phyloP scores from a whole-genome alignment of 2,113 vertebrate species.

The Eulemur rufifrons region DNA sequence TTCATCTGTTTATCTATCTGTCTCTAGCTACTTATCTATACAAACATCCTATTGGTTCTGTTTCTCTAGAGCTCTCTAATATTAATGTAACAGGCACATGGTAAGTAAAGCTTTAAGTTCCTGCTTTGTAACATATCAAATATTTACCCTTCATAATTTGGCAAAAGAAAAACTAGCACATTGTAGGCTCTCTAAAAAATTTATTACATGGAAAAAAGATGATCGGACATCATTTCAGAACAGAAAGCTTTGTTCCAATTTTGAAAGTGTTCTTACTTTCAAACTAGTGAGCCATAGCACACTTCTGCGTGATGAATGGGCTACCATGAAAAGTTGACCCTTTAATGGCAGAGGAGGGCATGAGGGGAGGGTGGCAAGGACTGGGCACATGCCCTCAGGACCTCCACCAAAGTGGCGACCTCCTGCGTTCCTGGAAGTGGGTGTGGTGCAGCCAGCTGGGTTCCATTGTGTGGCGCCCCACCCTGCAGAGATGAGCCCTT shows the following conservation, averaged over 20 bases:
- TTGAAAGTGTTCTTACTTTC: neutral
- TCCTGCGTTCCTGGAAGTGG: neutral
- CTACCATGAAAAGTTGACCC: neutral
- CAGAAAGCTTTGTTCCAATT: neutral
- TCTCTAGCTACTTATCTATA: neutral
- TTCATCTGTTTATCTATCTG: too few relatives aligned
- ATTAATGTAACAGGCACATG: neutral
- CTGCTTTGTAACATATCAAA: neutral
- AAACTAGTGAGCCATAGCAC: neutral
- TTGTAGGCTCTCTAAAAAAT: neutral
- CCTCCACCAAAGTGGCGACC: fast-evolving
- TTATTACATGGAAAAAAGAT: neutral
- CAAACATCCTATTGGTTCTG: neutral
- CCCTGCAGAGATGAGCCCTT: conserved; percentile 65
- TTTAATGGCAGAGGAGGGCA: neutral
- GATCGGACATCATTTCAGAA: neutral
- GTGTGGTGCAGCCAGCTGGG: fast-evolving
- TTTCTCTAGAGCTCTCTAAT: neutral
- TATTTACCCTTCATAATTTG: neutral
- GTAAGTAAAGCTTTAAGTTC: neutral
- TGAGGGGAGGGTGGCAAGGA: fast-evolving
- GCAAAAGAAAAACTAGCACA: neutral
- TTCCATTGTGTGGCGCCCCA: fast-evolving
- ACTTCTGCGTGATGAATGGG: neutral
- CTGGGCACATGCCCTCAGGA: fast-evolving